Base-by-base conservation (phyloP, 2,113 vertebrate species). In the Sorex fumeus region DNA sequence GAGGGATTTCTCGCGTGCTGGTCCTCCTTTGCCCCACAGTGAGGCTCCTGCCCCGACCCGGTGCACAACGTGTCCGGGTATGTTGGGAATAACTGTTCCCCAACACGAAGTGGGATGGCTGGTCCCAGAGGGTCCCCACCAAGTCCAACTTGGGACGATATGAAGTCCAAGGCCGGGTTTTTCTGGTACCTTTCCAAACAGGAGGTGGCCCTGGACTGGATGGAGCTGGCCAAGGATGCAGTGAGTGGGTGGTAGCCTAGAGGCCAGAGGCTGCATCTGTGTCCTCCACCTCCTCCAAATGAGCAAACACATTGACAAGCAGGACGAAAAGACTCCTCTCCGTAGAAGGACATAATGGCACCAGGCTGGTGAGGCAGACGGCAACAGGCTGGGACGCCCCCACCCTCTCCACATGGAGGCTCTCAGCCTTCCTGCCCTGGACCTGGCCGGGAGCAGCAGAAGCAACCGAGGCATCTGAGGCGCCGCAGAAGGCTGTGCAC, bases 181-280 rank as follows among this genome's bases (percentile, higher is more conserved):
- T 64, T 53, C 43, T 80, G 45, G 45, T 27, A 88, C 2, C 28
- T 91, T 71, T 91, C 78, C 80, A 47, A 87, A 88, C 7, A 86
- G 23, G n/a, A 15, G 15, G 32, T 77, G 53, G 47, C 81, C 36
- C 4, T 70, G 70, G 45, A 75, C 47, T 0, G 13, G 82, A 85
- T 23, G n/a, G 0, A 28, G 62, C 8, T 34, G 27, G 45, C 2
- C 30, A 19, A 34, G 50, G 50, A 40, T 27, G 6, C 23, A 28
- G 0, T 60, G 23, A 45, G 21, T 21, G 40, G 11, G 21, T 1
- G 0, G 57, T 81, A 12, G 30, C 1, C 25, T 10, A 62, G n/a
- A 76, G 11, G 28, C 11, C 10, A 0, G 57, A 60, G 19, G 57
- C 57, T 23, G 57, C 28, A 9, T 0, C 4, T 1, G 15, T 27